Evolutionary conservation across 2,888 invertebrate species (phyloP).

Genomic region (Lamellibrachia columna): DNA sequence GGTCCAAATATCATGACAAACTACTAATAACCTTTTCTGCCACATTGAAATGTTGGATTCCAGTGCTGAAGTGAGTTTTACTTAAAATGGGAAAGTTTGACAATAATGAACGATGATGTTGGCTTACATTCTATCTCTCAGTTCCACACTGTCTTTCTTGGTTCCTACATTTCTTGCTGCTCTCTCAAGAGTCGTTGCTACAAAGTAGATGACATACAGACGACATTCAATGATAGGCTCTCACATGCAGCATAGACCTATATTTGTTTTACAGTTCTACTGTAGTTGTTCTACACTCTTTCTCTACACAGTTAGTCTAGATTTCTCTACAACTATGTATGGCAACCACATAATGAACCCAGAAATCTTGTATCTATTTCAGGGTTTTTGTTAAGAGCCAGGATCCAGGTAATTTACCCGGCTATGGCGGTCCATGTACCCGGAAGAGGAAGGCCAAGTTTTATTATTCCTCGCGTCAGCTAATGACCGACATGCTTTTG

Average conservation of each 20-base stretch:
- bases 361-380: background rate
- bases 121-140: constrained; percentile 60
- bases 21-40: background rate
- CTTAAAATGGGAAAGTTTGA: background rate
- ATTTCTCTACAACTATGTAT: background rate
- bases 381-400: no score
- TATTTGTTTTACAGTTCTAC: background rate
- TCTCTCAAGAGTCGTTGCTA: constrained; percentile 55
- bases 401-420: no score
- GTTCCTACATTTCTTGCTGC: constrained; percentile 57
- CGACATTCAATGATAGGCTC: background rate
- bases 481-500: no score
- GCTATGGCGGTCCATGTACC: no score
- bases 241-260: background rate
- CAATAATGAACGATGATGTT: background rate
- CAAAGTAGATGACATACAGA: background rate
- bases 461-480: no score
- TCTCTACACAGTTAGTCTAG: background rate
- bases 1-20: constrained; percentile 22
- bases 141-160: constrained; percentile 53
- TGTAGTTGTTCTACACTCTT: no score
- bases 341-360: background rate
- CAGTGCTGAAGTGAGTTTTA: background rate
- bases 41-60: background rate
- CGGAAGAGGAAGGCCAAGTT: no score